These are phyloP conservation scores for Magallana angulata DNA, from an alignment of 1,140 invertebrate genomes.

Conservation along the genomic window DNA sequence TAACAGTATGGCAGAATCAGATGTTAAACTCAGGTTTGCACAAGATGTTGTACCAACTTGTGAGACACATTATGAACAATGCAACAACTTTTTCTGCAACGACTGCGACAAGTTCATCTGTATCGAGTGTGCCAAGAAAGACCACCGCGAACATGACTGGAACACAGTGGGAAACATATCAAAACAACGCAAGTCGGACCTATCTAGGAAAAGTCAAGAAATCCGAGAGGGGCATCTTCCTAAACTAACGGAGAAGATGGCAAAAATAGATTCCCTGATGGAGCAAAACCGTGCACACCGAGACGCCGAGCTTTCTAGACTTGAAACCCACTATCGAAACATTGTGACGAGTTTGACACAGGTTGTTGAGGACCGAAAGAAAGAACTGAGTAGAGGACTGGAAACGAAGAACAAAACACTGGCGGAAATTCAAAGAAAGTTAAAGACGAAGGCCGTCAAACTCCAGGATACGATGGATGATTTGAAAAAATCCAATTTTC, in stretches of 20 bases:
- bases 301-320: not conserved
- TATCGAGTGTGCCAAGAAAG: not conserved
- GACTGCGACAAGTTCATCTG: conserved; percentile 6
- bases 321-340: not conserved
- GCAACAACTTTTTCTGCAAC: conserved; percentile 1
- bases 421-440: not conserved
- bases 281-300: not conserved
- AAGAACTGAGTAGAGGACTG: not conserved
- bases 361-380: not conserved
- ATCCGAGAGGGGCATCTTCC: not conserved
- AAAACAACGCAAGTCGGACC: not conserved
- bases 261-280: not conserved
- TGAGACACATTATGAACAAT: not conserved
- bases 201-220: not conserved
- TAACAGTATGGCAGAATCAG: not conserved
- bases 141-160: conserved; percentile 29
- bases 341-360: not conserved
- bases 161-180: conserved; percentile 4
- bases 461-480: not conserved
- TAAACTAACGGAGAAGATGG: not conserved
- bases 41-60: not conserved
- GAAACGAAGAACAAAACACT: conserved; percentile 23
- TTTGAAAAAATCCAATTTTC: not conserved
- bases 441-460: not conserved
- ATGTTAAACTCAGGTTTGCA: not conserved